Conservation (phyloP, 2,113 vertebrate genomes). For the Gavia stellata region DNA sequence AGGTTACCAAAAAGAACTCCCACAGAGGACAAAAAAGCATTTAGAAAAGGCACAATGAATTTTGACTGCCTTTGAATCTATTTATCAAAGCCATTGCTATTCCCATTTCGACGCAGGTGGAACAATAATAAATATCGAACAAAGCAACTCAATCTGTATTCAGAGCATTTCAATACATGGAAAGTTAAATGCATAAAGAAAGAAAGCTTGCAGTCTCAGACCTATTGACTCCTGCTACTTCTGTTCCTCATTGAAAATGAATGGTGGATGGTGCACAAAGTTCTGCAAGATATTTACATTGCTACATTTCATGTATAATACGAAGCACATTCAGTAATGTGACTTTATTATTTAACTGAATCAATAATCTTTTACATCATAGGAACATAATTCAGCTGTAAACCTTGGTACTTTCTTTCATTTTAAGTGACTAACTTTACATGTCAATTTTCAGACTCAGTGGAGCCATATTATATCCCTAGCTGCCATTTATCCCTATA, state of each 20-base stretch:
- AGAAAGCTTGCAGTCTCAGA: not conserved
- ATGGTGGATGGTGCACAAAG: not conserved
- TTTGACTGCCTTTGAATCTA: slow-evolving; percentile 46
- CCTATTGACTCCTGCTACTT: slow-evolving; percentile 19
- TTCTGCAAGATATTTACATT: slow-evolving; percentile 41
- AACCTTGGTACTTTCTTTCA: not conserved
- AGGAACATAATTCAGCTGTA: not conserved
- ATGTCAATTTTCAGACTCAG: not conserved
- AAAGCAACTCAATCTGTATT: slow-evolving; percentile 32
- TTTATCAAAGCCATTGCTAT: slow-evolving; percentile 33
- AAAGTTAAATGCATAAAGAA: slow-evolving; percentile 26
- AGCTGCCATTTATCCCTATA: not conserved
- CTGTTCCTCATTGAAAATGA: not conserved
- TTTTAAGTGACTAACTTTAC: not conserved
- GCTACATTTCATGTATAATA: not conserved
- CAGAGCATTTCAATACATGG: slow-evolving; percentile 28
- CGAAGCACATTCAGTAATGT: not conserved
- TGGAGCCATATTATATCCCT: not conserved
- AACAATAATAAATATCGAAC: slow-evolving; percentile 53
- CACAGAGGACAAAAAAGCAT: slow-evolving; percentile 32
- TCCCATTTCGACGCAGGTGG: not conserved
- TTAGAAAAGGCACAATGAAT: slow-evolving; percentile 26
- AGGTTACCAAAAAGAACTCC: slow-evolving; percentile 25
- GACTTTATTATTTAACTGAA: slow-evolving; percentile 11
- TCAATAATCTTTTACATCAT: slow-evolving; percentile 2